These are phyloP conservation scores for Erythrocercus mccallii DNA, from an alignment of 2,113 vertebrate genomes.

Conservation along the genomic window DNA sequence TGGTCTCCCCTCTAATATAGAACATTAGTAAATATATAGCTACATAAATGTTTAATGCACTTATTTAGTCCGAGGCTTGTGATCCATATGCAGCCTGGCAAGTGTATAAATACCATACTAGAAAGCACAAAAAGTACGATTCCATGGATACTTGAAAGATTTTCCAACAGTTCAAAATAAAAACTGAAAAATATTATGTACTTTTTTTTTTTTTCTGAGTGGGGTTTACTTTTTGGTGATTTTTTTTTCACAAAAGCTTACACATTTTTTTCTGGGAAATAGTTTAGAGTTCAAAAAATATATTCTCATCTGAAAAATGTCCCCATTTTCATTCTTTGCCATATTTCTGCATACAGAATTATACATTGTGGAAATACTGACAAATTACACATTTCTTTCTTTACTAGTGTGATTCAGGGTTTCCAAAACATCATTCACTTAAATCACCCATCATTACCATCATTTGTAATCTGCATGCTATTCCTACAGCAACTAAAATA, in stretches of 20 bases:
- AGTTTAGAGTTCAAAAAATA: not conserved
- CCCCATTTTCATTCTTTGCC: not conserved
- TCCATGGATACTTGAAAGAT: not conserved
- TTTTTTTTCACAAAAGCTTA: not conserved
- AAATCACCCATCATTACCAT: not conserved
- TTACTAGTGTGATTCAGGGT: not conserved
- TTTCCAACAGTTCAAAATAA: not conserved
- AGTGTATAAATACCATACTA: not conserved
- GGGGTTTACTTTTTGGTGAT: fast-evolving
- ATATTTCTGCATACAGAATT: not conserved
- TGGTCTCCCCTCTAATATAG: fast-evolving
- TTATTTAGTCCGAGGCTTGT: not conserved
- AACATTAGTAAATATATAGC: not conserved
- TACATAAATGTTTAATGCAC: not conserved
- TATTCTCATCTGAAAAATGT: not conserved
- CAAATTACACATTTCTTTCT: not conserved
- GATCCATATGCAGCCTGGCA: not conserved
- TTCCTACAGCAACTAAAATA: not conserved
- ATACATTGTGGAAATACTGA: not conserved
- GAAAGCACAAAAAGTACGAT: not conserved
- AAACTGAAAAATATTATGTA: not conserved
- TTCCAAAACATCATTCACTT: not conserved
- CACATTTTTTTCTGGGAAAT: not conserved
- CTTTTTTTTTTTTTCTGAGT: not conserved
- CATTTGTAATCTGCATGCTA: not conserved